Evolutionary conservation across 1,140 invertebrate genomes (phyloP).

Genomic region (Archegozetes longisetosus): DNA sequence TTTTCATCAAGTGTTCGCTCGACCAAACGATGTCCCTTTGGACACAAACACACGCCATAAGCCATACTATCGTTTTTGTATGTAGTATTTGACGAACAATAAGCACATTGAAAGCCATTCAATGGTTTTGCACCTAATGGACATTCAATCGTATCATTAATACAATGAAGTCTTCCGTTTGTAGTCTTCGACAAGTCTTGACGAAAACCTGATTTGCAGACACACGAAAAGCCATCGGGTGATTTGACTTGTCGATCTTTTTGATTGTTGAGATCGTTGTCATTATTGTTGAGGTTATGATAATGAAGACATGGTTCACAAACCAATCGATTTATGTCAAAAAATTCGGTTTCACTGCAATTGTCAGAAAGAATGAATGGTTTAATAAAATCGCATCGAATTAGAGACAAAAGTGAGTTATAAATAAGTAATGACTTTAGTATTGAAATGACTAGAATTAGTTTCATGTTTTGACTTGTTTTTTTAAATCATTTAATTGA

Average conservation of each 20-base stretch:
- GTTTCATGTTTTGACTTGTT: too few relatives aligned
- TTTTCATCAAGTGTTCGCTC: neutral
- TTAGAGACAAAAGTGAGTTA: too few relatives aligned
- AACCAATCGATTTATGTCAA: neutral
- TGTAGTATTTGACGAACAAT: too few relatives aligned
- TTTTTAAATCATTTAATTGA: too few relatives aligned
- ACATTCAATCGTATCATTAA: too few relatives aligned
- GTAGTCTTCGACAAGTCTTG: neutral
- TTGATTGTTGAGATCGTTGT: too few relatives aligned
- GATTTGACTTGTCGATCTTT: neutral
- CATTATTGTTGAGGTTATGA: too few relatives aligned
- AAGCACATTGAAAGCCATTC: too few relatives aligned
- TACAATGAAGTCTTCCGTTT: neutral
- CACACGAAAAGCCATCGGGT: neutral
- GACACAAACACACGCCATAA: neutral
- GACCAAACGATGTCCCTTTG: neutral
- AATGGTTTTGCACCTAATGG: too few relatives aligned
- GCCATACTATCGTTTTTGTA: neutral
- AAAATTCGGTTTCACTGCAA: neutral
- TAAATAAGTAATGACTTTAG: too few relatives aligned
- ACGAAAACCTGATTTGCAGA: neutral
- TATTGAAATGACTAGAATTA: too few relatives aligned
- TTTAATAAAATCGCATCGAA: too few relatives aligned
- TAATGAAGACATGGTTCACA: neutral
- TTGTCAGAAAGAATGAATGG: neutral